Evolutionary conservation across 2,113 vertebrate species (phyloP).

Genomic region (Vombatus ursinus): DNA sequence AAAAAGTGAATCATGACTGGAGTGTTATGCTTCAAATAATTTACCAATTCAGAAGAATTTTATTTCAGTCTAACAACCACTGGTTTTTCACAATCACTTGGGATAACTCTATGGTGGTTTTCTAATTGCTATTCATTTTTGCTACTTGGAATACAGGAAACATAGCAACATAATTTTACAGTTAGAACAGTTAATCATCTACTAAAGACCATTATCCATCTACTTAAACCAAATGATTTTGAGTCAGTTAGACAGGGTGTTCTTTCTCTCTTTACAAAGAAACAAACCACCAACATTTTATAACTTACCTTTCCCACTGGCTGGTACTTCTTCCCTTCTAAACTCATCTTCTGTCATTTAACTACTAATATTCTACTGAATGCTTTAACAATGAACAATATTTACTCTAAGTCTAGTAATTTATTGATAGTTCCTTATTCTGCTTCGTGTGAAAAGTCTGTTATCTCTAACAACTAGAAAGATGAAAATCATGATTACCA

Average conservation of each 20-base stretch:
- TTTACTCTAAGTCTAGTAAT: neutral
- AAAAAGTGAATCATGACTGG: neutral
- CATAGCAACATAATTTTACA: neutral
- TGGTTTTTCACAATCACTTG: neutral
- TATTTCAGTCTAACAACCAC: neutral
- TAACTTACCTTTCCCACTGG: neutral
- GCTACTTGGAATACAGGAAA: neutral
- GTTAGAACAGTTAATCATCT: neutral
- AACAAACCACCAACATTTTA: neutral
- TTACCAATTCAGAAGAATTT: neutral
- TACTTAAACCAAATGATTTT: neutral
- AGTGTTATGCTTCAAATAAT: neutral
- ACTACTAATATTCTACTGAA: neutral
- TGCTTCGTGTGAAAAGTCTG: neutral
- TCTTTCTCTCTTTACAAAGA: neutral
- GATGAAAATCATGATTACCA: neutral
- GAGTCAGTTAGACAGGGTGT: neutral
- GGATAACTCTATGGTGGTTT: neutral
- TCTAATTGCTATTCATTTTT: neutral
- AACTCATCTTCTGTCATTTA: neutral
- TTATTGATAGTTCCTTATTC: neutral
- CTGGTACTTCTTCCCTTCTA: neutral
- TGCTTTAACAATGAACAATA: neutral
- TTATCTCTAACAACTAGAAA: neutral
- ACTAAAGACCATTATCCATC: neutral